These are phyloP conservation scores for Schizopygopsis malacanthus DNA, from an alignment of 2,797 vertebrate genomes.

Conservation along the genomic window DNA sequence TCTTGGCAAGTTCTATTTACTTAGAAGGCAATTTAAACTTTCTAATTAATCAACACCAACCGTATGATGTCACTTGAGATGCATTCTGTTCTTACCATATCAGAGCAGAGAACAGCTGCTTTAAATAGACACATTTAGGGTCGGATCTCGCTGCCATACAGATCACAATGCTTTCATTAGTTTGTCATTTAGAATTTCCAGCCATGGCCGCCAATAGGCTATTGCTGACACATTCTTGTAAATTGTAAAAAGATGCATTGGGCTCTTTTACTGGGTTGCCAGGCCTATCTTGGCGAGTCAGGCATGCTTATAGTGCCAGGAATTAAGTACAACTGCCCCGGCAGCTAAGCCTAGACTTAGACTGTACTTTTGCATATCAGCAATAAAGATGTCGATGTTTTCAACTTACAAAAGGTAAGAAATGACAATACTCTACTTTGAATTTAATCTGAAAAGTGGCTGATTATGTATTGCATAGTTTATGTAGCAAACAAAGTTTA, in stretches of 20 bases:
- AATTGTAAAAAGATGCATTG: conserved; percentile 76
- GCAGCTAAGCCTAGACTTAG: conserved; percentile 59
- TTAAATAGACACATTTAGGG: conserved; percentile 78
- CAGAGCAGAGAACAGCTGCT: conserved; percentile 83
- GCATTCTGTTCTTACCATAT: conserved; percentile 80
- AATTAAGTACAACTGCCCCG: conserved; percentile 69
- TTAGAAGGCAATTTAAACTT: conserved; percentile 81
- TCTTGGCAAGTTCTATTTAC: conserved; percentile 78
- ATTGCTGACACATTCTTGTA: conserved; percentile 80
- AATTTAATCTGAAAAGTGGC: background rate
- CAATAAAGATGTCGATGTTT: background rate
- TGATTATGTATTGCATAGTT: too few species aligned
- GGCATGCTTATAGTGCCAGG: conserved; percentile 66
- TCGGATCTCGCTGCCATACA: conserved; percentile 68
- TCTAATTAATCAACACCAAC: conserved; percentile 81
- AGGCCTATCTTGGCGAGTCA: conserved; percentile 68
- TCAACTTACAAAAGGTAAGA: background rate
- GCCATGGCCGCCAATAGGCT: conserved; percentile 77
- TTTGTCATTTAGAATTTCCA: conserved; percentile 74
- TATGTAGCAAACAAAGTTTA: background rate
- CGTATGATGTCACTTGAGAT: conserved; percentile 83
- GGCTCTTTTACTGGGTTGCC: conserved; percentile 63
- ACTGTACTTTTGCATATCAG: background rate
- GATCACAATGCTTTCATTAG: conserved; percentile 76
- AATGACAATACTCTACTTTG: background rate